A percentile compares a stretch with the other conserved stretches of the same genome.
These are phyloP conservation scores for Philereme transversata DNA, from an alignment of 2,888 invertebrate genomes.

Conservation along the genomic window DNA sequence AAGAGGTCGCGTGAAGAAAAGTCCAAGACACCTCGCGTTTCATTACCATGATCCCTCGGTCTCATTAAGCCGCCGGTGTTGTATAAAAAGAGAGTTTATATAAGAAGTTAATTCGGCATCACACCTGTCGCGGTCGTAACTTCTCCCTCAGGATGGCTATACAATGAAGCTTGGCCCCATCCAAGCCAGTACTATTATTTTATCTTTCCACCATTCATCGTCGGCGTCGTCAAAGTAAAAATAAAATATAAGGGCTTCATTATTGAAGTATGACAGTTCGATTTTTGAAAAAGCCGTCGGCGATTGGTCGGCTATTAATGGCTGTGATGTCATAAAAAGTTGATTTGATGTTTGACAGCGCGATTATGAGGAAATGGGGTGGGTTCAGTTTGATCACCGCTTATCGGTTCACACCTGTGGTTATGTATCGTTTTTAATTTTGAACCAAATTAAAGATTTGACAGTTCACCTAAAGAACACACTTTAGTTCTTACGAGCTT, in stretches of 20 bases:
- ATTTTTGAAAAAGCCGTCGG: constrained; percentile 61
- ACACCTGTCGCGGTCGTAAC: constrained; percentile 82
- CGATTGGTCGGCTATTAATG: constrained; percentile 61
- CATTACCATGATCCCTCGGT: constrained; percentile 71
- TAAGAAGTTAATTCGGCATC: constrained; percentile 81
- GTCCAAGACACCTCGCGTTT: constrained; percentile 65
- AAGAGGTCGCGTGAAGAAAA: constrained; percentile 63
- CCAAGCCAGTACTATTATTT: constrained; percentile 67
- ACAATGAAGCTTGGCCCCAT: constrained; percentile 75
- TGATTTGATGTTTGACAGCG: constrained; percentile 49
- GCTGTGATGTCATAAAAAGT: constrained; percentile 47
- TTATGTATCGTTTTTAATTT: constrained; percentile 32
- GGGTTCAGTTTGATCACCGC: constrained; percentile 48
- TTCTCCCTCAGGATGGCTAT: constrained; percentile 72
- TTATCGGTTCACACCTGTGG: constrained; percentile 48
- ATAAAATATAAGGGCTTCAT: constrained; percentile 75
- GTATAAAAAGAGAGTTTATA: constrained; percentile 79
- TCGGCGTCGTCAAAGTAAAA: constrained; percentile 75
- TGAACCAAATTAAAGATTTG: constrained; percentile 30
- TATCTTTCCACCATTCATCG: constrained; percentile 62
- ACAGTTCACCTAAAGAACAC: constrained; percentile 16
- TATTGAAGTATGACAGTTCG: constrained; percentile 75
- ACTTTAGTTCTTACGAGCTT: constrained; percentile 3
- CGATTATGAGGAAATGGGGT: constrained; percentile 44
- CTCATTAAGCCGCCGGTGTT: constrained; percentile 76